Conservation (phyloP, 1,140 invertebrate species). For the Heliothis virescens region DNA sequence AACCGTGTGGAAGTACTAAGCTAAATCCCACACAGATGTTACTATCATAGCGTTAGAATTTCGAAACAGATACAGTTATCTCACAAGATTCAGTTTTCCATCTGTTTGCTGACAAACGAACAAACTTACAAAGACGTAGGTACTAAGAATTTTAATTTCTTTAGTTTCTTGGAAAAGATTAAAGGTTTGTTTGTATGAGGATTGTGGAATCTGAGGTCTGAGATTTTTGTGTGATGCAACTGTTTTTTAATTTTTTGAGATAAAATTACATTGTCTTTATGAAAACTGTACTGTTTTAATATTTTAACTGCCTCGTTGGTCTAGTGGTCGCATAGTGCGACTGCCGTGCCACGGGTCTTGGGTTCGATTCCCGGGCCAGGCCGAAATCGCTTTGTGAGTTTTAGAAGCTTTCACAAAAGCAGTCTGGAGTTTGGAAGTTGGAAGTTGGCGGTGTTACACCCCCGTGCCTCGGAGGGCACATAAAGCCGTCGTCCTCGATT, state of each 20-base stretch:
- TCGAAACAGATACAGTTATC: constrained; percentile 59
- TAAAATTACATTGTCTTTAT: too few species aligned
- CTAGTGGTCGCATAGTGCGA: too few species aligned
- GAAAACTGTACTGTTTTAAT: too few species aligned
- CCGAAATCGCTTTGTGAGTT: too few species aligned
- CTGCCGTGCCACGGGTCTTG: too few species aligned
- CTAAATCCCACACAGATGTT: constrained; percentile 57
- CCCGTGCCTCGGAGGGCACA: too few species aligned
- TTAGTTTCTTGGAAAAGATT: constrained; percentile 30
- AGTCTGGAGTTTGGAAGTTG: too few species aligned
- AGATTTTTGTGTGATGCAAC: neutral
- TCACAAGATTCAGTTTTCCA: constrained; percentile 24
- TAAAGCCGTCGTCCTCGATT: too few species aligned
- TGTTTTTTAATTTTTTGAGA: neutral
- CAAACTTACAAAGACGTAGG: constrained; percentile 7
- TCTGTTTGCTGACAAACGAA: constrained; percentile 31
- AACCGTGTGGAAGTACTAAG: constrained; percentile 42
- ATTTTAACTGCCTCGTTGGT: too few species aligned
- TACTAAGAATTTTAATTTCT: constrained; percentile 48
- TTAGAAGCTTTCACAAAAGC: too few species aligned
- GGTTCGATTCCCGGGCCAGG: too few species aligned
- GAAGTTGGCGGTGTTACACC: too few species aligned
- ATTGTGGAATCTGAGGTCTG: neutral
- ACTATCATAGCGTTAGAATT: constrained; percentile 68
- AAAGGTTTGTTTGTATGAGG: neutral